A percentile compares a stretch with the other conserved stretches of the same genome.
These are phyloP conservation scores for Trinectes maculatus DNA, from an alignment of 2,113 vertebrate genomes.

Conservation along the genomic window DNA sequence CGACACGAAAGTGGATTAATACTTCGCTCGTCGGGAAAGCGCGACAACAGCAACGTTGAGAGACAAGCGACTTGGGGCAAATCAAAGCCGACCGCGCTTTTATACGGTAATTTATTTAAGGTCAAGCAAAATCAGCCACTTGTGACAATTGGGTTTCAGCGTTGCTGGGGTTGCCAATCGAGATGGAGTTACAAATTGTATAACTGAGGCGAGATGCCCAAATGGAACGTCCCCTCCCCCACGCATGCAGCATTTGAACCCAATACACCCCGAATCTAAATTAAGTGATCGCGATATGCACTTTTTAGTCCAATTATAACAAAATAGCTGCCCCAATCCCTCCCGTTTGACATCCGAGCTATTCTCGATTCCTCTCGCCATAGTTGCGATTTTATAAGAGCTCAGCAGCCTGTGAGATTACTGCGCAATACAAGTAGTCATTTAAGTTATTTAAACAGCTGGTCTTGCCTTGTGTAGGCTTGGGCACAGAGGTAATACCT, in stretches of 20 bases:
- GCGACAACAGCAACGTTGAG: constrained; percentile 26
- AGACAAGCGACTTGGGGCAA: constrained; percentile 8
- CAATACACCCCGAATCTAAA: constrained; percentile 72
- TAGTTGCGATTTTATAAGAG: constrained; percentile 4
- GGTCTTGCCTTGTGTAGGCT: constrained; percentile 4
- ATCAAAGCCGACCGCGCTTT: constrained; percentile 10
- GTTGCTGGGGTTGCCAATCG: constrained; percentile 15
- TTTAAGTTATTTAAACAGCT: constrained; percentile 40
- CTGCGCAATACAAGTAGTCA: constrained; percentile 41
- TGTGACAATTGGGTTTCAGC: constrained; percentile 22
- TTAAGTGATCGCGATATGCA: constrained; percentile 47
- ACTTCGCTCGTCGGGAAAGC: constrained; percentile 51
- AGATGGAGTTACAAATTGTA: constrained; percentile 57
- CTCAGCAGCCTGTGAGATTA: constrained; percentile 14
- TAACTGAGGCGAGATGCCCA: constrained; percentile 65
- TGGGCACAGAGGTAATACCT: constrained; percentile 2
- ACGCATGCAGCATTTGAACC: constrained; percentile 78
- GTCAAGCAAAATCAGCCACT: neutral
- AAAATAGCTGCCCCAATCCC: constrained; percentile 1
- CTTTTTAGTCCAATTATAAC: constrained; percentile 19
- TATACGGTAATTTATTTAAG: constrained; percentile 9
- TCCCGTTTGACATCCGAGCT: neutral
- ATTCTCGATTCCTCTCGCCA: neutral
- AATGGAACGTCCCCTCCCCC: constrained; percentile 78
- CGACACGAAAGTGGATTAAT: constrained; percentile 66